Percentiles rank a stretch among this genome's conserved stretches.
These are phyloP conservation scores for Gambusia holbrooki DNA, from an alignment of 2,113 vertebrate species.

Conservation along the genomic window DNA sequence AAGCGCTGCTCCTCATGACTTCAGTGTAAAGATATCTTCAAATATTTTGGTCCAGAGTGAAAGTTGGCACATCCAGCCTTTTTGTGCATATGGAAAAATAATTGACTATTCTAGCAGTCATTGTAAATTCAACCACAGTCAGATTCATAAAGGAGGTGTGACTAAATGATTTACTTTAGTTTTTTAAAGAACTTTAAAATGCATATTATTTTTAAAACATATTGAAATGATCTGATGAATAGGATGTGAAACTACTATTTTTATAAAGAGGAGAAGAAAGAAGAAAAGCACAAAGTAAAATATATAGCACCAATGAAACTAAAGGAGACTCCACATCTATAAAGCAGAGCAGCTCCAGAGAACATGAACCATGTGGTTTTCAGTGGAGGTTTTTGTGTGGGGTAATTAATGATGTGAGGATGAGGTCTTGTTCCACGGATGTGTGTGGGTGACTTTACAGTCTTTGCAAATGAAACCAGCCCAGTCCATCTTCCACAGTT, in stretches of 20 bases:
- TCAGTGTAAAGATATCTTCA: constrained; percentile 22
- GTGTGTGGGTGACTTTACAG: background rate
- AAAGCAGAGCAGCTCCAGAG: background rate
- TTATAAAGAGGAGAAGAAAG: background rate
- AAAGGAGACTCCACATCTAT: background rate
- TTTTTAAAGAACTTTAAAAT: background rate
- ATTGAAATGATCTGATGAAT: background rate
- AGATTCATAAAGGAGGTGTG: background rate
- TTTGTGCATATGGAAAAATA: constrained; percentile 12
- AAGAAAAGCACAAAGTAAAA: background rate
- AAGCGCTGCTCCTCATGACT: constrained; percentile 50
- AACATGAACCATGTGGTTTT: constrained; percentile 21
- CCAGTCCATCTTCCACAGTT: background rate
- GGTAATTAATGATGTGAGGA: constrained; percentile 40
- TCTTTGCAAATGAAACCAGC: constrained; percentile 1
- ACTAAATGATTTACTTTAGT: background rate
- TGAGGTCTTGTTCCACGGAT: constrained; percentile 18
- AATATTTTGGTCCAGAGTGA: background rate
- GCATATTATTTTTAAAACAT: background rate
- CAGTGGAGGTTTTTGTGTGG: background rate
- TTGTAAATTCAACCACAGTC: background rate
- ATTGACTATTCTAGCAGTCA: background rate
- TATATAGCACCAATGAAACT: background rate
- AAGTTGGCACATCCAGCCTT: background rate
- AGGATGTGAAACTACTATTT: background rate